Conservation (phyloP, 2,888 invertebrate genomes). For the Sturmia bella region DNA sequence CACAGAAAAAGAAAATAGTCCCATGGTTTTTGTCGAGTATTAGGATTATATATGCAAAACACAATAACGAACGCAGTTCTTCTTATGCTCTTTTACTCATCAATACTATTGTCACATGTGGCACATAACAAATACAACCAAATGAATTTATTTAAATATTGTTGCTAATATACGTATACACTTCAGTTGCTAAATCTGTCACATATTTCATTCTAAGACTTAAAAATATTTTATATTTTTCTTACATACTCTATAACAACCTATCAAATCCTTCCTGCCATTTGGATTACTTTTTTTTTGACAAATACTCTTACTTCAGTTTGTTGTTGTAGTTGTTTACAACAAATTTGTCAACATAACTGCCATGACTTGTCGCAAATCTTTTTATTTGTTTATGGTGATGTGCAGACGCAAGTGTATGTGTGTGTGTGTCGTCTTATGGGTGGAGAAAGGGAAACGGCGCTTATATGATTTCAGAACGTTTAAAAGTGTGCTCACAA, state of each 20-base stretch:
- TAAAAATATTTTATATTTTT: slow-evolving; percentile 38
- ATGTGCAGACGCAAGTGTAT: not conserved
- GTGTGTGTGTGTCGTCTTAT: not conserved
- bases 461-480: not conserved
- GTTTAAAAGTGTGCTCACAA: slow-evolving; percentile 43
- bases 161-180: slow-evolving; percentile 2
- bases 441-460: not conserved
- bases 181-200: slow-evolving; percentile 34
- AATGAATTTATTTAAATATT: no score
- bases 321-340: slow-evolving; percentile 51
- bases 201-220: slow-evolving; percentile 43
- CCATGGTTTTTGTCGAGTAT: not conserved
- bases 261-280: not conserved
- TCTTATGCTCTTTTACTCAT: not conserved
- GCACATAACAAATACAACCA: not conserved
- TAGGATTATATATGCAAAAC: no score
- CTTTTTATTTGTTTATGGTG: slow-evolving; percentile 34
- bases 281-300: not conserved
- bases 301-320: slow-evolving; percentile 34
- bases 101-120: not conserved
- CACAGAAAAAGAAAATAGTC: no score
- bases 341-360: slow-evolving; percentile 66
- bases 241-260: not conserved
- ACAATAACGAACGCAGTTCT: not conserved
- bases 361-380: slow-evolving; percentile 58